Conservation (phyloP, 1,140 invertebrate genomes). For the Sesamia nonagrioides region DNA sequence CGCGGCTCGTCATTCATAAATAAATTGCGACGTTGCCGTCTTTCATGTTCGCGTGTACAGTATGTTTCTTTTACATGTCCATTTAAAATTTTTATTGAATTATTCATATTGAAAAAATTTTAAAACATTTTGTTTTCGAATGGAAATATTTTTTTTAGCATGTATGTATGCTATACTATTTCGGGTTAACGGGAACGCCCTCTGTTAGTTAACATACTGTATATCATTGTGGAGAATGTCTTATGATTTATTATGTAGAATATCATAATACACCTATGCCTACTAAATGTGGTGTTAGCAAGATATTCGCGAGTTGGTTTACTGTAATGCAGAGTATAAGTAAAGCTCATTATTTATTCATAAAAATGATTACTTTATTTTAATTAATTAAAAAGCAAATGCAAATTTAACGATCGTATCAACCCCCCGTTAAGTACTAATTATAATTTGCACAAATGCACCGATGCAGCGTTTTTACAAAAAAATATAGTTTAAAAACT, state of each 20-base stretch:
- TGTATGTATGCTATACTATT: no score
- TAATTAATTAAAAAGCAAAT: slow-evolving; percentile 29
- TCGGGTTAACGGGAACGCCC: no score
- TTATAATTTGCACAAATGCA: slow-evolving; percentile 22
- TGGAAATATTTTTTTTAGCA: no score
- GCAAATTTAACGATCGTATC: slow-evolving; percentile 25
- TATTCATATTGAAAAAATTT: no score
- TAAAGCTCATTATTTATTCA: not conserved
- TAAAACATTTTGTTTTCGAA: no score
- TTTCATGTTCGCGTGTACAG: no score
- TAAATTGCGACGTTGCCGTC: no score
- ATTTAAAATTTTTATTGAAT: no score
- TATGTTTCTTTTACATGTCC: no score
- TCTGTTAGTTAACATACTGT: no score
- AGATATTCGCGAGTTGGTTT: not conserved
- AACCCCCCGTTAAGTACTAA: slow-evolving; percentile 10
- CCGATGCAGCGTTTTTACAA: slow-evolving; percentile 16
- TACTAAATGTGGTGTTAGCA: slow-evolving; percentile 17
- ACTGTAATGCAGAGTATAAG: not conserved
- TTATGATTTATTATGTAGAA: slow-evolving; percentile 38
- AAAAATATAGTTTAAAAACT: no score
- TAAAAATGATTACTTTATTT: not conserved
- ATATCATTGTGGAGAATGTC: slow-evolving; percentile 29
- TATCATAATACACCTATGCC: not conserved
- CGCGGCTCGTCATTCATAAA: no score